Percentiles rank a stretch among this genome's conserved stretches.
phyloP scores from a whole-genome alignment of 2,888 invertebrate species.

The Pilophorus perplexus region DNA sequence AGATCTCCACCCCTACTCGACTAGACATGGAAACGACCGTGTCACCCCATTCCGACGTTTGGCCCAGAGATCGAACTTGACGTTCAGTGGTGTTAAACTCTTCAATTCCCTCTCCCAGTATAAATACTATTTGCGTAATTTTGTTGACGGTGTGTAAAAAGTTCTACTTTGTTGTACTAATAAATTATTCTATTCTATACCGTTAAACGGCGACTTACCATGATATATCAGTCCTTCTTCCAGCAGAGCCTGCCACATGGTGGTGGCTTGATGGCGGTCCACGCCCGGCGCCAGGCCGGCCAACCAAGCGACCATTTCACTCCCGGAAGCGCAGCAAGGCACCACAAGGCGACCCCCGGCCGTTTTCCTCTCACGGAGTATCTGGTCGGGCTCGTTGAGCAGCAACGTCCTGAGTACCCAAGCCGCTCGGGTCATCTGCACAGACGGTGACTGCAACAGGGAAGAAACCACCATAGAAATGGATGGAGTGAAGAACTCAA shows the following conservation, averaged over 20 bases:
- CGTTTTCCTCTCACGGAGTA: conserved; percentile 65
- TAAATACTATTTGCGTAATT: too few species aligned
- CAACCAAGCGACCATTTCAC: conserved; percentile 79
- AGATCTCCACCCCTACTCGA: too few species aligned
- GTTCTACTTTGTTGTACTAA: too few species aligned
- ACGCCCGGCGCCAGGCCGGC: conserved; percentile 60
- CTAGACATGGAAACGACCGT: too few species aligned
- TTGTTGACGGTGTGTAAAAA: too few species aligned
- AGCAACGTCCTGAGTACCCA: conserved; percentile 68
- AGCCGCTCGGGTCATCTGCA: conserved; percentile 65
- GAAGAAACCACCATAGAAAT: too few species aligned
- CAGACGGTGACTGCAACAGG: conserved; percentile 59
- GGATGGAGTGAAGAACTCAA: too few species aligned
- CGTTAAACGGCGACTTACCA: conserved; percentile 61
- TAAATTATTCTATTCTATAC: too few species aligned
- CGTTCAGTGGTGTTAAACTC: too few species aligned
- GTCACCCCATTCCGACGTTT: too few species aligned
- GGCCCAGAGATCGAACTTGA: too few species aligned
- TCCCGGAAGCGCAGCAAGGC: conserved; percentile 70
- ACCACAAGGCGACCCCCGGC: conserved; percentile 59
- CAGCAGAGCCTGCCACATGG: conserved; percentile 79
- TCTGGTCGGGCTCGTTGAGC: conserved; percentile 61
- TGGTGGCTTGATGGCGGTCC: conserved; percentile 67
- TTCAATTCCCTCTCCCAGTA: too few species aligned
- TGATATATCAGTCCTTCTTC: conserved; percentile 76